Evolutionary conservation across 2,888 invertebrate genomes (phyloP).

Genomic region (Cataglyphis rosenhaueri): DNA sequence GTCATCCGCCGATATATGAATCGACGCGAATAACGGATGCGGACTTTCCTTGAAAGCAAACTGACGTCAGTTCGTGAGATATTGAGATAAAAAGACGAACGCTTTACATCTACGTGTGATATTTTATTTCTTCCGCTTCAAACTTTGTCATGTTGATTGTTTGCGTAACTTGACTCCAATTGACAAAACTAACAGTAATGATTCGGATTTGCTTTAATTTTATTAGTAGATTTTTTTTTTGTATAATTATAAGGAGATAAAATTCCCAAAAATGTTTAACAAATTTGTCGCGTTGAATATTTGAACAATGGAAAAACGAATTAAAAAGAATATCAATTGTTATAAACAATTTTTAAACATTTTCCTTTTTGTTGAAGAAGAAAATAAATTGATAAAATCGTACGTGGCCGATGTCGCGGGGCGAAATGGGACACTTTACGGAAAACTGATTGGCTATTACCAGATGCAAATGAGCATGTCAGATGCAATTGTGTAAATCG

Average conservation of each 20-base stretch:
- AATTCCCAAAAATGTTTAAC: not conserved
- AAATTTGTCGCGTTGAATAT: not conserved
- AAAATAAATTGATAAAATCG: not conserved
- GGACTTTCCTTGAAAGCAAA: slow-evolving; percentile 9
- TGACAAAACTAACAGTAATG: not conserved
- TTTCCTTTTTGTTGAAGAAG: not conserved
- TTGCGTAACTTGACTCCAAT: not conserved
- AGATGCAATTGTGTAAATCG: slow-evolving; percentile 40
- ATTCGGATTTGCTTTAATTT: not conserved
- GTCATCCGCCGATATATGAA: not conserved
- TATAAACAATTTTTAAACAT: not conserved
- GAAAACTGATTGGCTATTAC: slow-evolving; percentile 25
- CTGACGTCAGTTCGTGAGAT: not conserved
- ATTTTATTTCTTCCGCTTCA: not conserved
- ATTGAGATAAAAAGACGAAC: slow-evolving; percentile 6
- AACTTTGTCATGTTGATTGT: not conserved
- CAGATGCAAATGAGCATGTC: slow-evolving; percentile 36
- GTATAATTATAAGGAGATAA: not conserved
- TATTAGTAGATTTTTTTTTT: too few species aligned
- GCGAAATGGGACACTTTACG: slow-evolving; percentile 9
- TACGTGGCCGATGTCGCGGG: not conserved
- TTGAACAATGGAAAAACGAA: not conserved
- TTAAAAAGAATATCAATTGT: not conserved
- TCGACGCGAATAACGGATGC: not conserved
- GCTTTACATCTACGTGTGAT: not conserved